Evolutionary conservation across 2,797 vertebrate genomes (phyloP).

Genomic region (Phalanger gymnotis): DNA sequence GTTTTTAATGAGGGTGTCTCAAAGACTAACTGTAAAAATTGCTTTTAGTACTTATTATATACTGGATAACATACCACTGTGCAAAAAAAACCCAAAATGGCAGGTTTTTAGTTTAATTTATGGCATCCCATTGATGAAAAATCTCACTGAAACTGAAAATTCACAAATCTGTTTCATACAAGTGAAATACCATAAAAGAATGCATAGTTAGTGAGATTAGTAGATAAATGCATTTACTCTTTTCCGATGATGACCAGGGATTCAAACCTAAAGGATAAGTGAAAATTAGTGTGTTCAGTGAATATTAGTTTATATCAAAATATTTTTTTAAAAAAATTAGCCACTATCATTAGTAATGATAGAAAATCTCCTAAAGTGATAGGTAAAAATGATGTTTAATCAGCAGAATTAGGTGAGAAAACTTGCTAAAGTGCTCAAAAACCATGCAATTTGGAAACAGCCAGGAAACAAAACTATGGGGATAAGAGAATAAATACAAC

Average conservation of each 20-base stretch:
- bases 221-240: conserved; percentile 69
- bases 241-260: conserved; percentile 50
- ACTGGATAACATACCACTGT: conserved; percentile 20
- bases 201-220: conserved; percentile 68
- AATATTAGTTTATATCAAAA: conserved; percentile 70
- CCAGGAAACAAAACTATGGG: conserved; percentile 82
- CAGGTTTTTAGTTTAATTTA: conserved; percentile 35
- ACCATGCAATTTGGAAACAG: conserved; percentile 82
- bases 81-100: conserved; percentile 32
- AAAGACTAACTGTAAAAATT: conserved; percentile 57
- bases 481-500: conserved; percentile 75
- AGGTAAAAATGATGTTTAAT: conserved; percentile 73
- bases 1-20: conserved; percentile 37
- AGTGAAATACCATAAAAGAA: conserved; percentile 63
- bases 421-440: conserved; percentile 76
- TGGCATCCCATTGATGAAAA: conserved; percentile 11
- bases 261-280: conserved; percentile 66
- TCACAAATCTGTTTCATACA: conserved; percentile 70
- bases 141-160: conserved; percentile 28
- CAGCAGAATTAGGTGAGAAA: conserved; percentile 80
- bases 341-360: conserved; percentile 70
- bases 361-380: conserved; percentile 68
- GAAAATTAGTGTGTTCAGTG: conserved; percentile 73
- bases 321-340: conserved; percentile 49
- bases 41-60: conserved; percentile 57